Evolutionary conservation across 1,140 invertebrate species (phyloP).

Genomic region (Euwallacea similis): DNA sequence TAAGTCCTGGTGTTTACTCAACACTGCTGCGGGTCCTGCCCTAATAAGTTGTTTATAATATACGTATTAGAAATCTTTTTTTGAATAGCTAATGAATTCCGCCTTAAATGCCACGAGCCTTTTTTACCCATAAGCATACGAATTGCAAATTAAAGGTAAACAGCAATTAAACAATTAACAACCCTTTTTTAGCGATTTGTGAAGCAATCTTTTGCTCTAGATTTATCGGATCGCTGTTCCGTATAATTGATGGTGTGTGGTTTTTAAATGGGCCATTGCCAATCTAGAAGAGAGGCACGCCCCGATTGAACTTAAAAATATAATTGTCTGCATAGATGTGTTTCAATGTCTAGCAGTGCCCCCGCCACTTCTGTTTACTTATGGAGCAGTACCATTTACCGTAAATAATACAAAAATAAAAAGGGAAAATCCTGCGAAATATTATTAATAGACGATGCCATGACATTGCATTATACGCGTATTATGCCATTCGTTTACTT

Average conservation of each 20-base stretch:
- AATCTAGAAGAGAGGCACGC: background rate
- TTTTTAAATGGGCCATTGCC: slow-evolving; percentile 32
- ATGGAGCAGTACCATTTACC: no score
- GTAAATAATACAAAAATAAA: slow-evolving; percentile 9
- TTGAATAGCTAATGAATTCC: slow-evolving; percentile 9
- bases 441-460: slow-evolving; percentile 28
- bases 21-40: background rate
- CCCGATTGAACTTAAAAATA: no score
- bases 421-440: slow-evolving; percentile 15
- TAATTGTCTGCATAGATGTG: no score
- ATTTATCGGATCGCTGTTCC: slow-evolving; percentile 31
- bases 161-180: slow-evolving; percentile 23
- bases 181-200: slow-evolving; percentile 13
- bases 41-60: background rate
- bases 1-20: slow-evolving; percentile 45
- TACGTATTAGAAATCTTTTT: background rate
- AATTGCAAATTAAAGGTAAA: slow-evolving; percentile 19
- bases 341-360: no score
- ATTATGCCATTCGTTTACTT: slow-evolving; percentile 28
- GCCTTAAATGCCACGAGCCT: slow-evolving; percentile 19
- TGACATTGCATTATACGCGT: slow-evolving; percentile 15
- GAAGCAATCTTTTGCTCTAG: slow-evolving; percentile 16
- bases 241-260: slow-evolving; percentile 21
- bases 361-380: no score
- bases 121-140: background rate